Evolutionary conservation across 2,113 vertebrate species (phyloP).

Genomic region (Meles meles): DNA sequence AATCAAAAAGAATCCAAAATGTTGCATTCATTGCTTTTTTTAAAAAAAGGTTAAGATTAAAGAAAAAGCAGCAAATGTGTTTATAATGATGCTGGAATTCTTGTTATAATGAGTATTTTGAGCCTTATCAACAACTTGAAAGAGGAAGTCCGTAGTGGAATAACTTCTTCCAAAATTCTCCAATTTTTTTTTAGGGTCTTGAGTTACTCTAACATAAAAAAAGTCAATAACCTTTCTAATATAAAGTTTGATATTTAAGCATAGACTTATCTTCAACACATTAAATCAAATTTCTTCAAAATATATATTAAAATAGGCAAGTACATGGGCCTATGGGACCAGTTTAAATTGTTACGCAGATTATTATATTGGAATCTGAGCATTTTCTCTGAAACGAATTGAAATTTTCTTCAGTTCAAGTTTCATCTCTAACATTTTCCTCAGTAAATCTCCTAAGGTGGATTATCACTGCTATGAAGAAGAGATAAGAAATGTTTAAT

Average conservation of each 20-base stretch:
- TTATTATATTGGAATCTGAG: not conserved
- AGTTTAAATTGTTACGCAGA: slow-evolving; percentile 1
- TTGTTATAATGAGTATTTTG: not conserved
- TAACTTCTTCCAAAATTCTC: slow-evolving; percentile 29
- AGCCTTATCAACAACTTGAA: not conserved
- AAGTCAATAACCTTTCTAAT: slow-evolving; percentile 19
- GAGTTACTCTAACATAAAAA: not conserved
- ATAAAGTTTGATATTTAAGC: slow-evolving; percentile 17
- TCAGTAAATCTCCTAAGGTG: not conserved
- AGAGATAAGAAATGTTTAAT: not conserved
- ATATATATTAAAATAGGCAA: not conserved
- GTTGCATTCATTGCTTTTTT: not conserved
- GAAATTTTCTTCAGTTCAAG: not conserved
- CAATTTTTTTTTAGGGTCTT: not conserved
- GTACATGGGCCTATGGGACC: not conserved
- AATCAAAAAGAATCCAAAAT: not conserved
- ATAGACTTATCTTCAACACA: slow-evolving; percentile 4
- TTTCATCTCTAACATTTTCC: not conserved
- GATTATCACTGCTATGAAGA: not conserved
- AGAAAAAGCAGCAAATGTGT: not conserved
- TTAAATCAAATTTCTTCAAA: not conserved
- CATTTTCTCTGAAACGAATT: not conserved
- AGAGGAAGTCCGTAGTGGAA: not conserved
- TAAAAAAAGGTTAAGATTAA: not conserved
- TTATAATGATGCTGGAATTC: not conserved